Base-by-base conservation (phyloP, 92 coral and sea anemone species). In the Heliopora coerulea region DNA sequence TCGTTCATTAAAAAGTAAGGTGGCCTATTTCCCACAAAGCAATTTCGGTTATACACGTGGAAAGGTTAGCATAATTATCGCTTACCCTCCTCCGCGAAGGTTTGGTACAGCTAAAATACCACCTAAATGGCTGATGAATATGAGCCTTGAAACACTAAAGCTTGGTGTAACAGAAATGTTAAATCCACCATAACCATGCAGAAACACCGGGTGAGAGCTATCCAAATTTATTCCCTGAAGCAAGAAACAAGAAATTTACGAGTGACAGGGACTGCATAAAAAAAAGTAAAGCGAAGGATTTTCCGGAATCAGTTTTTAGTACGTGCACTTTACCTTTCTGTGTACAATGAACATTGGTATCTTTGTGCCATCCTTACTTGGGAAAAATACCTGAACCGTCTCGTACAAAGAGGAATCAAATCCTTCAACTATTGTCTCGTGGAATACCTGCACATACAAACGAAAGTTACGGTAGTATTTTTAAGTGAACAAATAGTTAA, bases 71-170 rank as follows among this genome's bases (percentile, higher is more conserved):
- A n/a, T n/a, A n/a, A n/a, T n/a, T n/a, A n/a, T 30, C 24, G 85
- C 97, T 70, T 73, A 93, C 98, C 96, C 96, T 66, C 98, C 98
- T n/a, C 98, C 98, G 46, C 98, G 88, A 42, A 93, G 41, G 84
- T 93, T 93, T 10, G 98, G 89, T 41, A 89, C 80, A 15, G 98
- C 98, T 44, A 93, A 57, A 30, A 93, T 80, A 3, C 98, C 98
- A 13, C 96, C 96, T 15, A 93, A 90, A 66, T 93, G 84, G 41
- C 86, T 83, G 74, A 93, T 93, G 24, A 87, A 93, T 15, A 86
- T 68, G n/a, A 93, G 79, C 14, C 98, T 83, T 39, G 98, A 83
- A 24, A 90, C 98, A 80, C 96, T 93, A 74, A 93, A 93, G 66
- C 87, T 66, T 17, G 98, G 98, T 46, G 98, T 90, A 33, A 90